These are phyloP conservation scores for Drosophila rellima DNA, from an alignment of 2,888 invertebrate genomes.

Conservation along the genomic window DNA sequence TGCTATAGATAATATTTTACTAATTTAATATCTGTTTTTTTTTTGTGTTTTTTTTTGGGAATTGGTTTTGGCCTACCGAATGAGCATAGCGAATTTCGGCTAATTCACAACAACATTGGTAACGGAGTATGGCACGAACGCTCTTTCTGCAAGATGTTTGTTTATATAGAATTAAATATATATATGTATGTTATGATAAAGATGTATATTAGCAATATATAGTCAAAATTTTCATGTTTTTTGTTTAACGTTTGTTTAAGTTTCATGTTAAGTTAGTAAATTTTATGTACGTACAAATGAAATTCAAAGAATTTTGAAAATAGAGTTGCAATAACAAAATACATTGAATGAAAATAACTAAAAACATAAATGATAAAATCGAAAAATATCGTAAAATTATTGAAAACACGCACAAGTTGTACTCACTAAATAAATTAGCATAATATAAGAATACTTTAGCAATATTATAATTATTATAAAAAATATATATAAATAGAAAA, in stretches of 20 bases:
- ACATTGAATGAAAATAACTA: conserved; percentile 15
- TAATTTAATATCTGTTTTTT: conserved; percentile 32
- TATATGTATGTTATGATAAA: conserved; percentile 53
- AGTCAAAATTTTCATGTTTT: conserved; percentile 10
- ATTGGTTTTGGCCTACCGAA: conserved; percentile 85
- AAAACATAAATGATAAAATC: conserved; percentile 14
- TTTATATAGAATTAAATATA: conserved; percentile 76
- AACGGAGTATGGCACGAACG: conserved; percentile 86
- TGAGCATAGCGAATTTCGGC: conserved; percentile 86
- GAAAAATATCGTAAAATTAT: conserved; percentile 35
- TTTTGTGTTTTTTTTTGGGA: conserved; percentile 50
- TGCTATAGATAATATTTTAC: conserved; percentile 31
- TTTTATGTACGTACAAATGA: conserved; percentile 28
- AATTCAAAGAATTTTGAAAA: conserved; percentile 34
- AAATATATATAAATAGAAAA: conserved; percentile 7
- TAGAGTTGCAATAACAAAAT: conserved; percentile 38
- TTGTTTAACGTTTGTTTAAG: conserved; percentile 43
- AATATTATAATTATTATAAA: conserved; percentile 33
- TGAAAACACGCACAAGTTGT: conserved; percentile 66
- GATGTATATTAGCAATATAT: conserved; percentile 45
- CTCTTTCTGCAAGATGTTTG: conserved; percentile 86
- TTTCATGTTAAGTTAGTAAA: conserved; percentile 32
- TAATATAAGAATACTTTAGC: conserved; percentile 43
- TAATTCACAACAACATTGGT: conserved; percentile 87
- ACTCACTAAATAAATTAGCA: conserved; percentile 71